A percentile compares a stretch with the other conserved stretches of the same genome.
Conservation (phyloP, 2,113 vertebrate species). For the Ploceus nigricollis region DNA sequence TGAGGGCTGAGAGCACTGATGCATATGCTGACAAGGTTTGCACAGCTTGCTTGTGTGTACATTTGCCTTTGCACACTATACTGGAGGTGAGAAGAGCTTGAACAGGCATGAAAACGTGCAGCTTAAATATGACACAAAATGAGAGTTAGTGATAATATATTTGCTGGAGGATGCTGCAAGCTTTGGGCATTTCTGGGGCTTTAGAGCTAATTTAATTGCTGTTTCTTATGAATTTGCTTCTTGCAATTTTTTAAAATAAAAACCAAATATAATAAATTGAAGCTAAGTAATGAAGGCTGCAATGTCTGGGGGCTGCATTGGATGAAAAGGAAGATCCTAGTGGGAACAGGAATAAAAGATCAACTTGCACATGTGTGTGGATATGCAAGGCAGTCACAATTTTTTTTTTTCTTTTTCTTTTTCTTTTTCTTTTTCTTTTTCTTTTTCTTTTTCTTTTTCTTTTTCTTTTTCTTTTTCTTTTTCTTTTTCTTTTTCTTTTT, state of each 20-base stretch:
- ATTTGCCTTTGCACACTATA: slow-evolving; percentile 13
- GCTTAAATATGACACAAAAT: neutral
- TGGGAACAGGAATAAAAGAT: neutral
- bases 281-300: neutral
- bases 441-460: too few species aligned
- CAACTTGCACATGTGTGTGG: neutral
- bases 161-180: neutral
- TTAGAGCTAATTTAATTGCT: slow-evolving; percentile 50
- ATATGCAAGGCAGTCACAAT: neutral
- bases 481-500: too few species aligned
- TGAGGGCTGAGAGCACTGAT: neutral
- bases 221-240: slow-evolving; percentile 41
- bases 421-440: too few species aligned
- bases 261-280: neutral
- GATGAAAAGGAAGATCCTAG: neutral
- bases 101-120: neutral
- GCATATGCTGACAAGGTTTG: neutral
- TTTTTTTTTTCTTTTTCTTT: neutral
- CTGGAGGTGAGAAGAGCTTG: slow-evolving; percentile 23
- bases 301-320: neutral
- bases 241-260: neutral
- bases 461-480: too few species aligned
- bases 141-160: neutral
- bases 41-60: slow-evolving; percentile 4
- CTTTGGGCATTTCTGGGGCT: neutral